Conservation (phyloP, 2,113 vertebrate genomes). For the Lepus americanus region DNA sequence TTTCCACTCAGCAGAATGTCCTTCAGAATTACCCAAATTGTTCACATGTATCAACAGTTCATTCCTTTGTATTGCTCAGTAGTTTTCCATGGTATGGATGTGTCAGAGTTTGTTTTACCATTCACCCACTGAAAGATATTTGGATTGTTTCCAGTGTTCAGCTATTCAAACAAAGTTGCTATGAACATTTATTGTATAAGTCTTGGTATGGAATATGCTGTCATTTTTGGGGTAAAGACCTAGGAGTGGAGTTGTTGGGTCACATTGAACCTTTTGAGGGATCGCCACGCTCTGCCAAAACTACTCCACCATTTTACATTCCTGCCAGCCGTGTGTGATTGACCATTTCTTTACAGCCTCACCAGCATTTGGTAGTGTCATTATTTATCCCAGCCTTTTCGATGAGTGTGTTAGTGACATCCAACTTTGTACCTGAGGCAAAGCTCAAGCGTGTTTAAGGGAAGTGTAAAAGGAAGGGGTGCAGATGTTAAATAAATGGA, state of each 20-base stretch:
- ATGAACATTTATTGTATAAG: background rate
- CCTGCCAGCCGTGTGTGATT: background rate
- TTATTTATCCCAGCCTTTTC: constrained; percentile 42
- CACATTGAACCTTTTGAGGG: background rate
- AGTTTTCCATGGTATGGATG: background rate
- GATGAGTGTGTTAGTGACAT: background rate
- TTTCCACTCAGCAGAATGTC: background rate
- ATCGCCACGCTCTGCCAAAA: constrained; percentile 35
- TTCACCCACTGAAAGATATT: constrained; percentile 9
- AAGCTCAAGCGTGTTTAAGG: background rate
- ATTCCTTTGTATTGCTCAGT: constrained; percentile 41
- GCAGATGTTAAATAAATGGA: background rate
- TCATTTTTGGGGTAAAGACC: constrained; percentile 13
- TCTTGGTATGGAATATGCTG: background rate
- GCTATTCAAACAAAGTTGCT: constrained; percentile 31
- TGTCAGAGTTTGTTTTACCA: constrained; percentile 6
- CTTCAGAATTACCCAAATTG: constrained; percentile 4
- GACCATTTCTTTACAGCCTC: constrained; percentile 26
- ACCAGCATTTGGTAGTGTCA: constrained; percentile 6
- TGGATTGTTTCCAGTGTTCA: constrained; percentile 25
- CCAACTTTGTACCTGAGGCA: constrained; percentile 36
- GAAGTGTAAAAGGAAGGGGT: background rate
- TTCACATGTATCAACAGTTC: constrained; percentile 9
- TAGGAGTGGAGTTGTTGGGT: constrained; percentile 10
- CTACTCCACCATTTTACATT: constrained; percentile 28